Evolutionary conservation across 37 sponge, comb jelly and placozoan genomes (phyloP), one percentile per base, ranked within the genome.

Genomic region (Ephydatia muelleri): DNA sequence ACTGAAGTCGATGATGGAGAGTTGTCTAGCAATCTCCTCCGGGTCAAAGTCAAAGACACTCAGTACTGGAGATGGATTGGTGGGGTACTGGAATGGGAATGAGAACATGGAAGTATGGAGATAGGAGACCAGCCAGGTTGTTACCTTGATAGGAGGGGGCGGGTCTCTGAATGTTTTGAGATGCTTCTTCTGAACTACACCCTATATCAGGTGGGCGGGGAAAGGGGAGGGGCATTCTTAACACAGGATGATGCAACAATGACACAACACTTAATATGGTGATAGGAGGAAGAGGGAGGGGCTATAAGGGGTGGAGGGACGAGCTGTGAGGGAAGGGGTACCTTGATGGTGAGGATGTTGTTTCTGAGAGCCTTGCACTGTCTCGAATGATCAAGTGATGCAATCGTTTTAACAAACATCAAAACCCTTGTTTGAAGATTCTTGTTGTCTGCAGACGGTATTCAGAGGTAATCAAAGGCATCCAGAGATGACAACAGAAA

Each of bases 41-140:
- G 98, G 91, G 33, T 95, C 94, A 84, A 95, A 93, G 76, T 95
- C 98, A 91, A 94, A 95, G 26, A 97, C 77, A 14, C 84, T 93
- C 64, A 93, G 76, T 22, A 77, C 82, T 21, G 86, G 31, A 5
- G 88, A 68, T 12, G 81, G 43, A 33, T 86, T 89, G 65, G 77
- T n/a, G 9, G 97, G 97, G 48, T 91, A 83, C 90, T 90, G 70
- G 26, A 76, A 49, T 8, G 47, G 65, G 28, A 21, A 73, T 39
- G 38, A 29, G 12, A 4, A 75, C 22, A 43, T 48, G 40, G 3
- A 81, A 14, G 39, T 22, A 8, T 68, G 70, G 70, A 16, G 21
- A 28, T 81, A 67, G 14, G 12, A 76, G 9, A 76, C 66, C 5
- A 22, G 28, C 28, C 25, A 43, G 6, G 8, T 8, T 8, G 68